phyloP scores from a whole-genome alignment of 1,140 invertebrate species.

The Musca vetustissima region DNA sequence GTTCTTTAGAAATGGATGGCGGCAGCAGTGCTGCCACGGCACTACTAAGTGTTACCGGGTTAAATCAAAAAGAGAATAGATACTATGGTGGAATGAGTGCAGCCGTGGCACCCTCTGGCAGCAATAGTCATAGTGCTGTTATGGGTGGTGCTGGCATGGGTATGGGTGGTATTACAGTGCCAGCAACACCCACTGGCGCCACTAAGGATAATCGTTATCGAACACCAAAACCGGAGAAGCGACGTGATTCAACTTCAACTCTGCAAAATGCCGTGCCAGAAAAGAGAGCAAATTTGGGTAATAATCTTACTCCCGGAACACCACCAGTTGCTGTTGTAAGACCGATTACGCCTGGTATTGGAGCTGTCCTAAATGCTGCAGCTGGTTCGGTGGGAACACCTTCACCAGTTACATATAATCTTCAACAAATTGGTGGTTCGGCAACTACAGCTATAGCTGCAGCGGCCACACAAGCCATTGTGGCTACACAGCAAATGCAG shows the following conservation, averaged over 20 bases:
- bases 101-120: conserved; percentile 24
- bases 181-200: conserved; percentile 6
- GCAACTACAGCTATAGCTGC: conserved; percentile 86
- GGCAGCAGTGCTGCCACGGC: conserved; percentile 52
- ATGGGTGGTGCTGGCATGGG: background rate
- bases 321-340: conserved; percentile 26
- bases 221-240: conserved; percentile 59
- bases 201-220: conserved; percentile 46
- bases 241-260: conserved; percentile 59
- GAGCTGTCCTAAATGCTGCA: conserved; percentile 27
- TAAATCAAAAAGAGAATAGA: conserved; percentile 60
- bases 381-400: conserved; percentile 29
- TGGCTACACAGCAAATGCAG: conserved; percentile 95
- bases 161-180: conserved; percentile 21
- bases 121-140: conserved; percentile 14
- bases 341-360: conserved; percentile 30
- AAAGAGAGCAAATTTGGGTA: conserved; percentile 53
- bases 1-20: conserved; percentile 77
- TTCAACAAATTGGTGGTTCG: conserved; percentile 62
- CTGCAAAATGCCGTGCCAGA: conserved; percentile 50
- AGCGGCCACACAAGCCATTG: conserved; percentile 93
- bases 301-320: conserved; percentile 32
- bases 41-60: conserved; percentile 39
- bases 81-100: conserved; percentile 51
- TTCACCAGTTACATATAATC: conserved; percentile 51